Evolutionary conservation across 2,113 vertebrate genomes (phyloP).

Genomic region (Cyprinodon variegatus): DNA sequence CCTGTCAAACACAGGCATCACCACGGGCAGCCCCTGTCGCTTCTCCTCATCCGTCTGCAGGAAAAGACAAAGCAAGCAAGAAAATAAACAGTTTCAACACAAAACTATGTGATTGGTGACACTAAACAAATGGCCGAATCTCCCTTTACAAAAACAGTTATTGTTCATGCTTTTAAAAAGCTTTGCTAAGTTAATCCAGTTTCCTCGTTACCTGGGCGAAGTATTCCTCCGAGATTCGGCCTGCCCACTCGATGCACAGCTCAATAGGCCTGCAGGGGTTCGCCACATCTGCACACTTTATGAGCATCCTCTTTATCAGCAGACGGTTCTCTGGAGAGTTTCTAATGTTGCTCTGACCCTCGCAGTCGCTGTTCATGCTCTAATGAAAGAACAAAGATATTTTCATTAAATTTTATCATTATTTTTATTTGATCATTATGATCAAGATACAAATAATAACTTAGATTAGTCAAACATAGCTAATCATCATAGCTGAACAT

Average conservation of each 20-base stretch:
- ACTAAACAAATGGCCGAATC: not conserved
- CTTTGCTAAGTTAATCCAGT: not conserved
- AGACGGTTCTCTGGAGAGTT: conserved; percentile 93
- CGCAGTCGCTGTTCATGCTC: conserved; percentile 84
- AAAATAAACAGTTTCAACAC: not conserved
- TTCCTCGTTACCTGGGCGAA: conserved; percentile 87
- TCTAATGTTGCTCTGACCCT: conserved; percentile 81
- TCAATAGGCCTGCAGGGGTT: conserved; percentile 94
- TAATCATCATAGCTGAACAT: not conserved
- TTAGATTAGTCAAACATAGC: no score
- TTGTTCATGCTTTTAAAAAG: not conserved
- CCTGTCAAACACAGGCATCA: conserved; percentile 97
- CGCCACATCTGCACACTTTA: conserved; percentile 95
- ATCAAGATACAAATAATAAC: not conserved
- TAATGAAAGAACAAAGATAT: conserved; percentile 61
- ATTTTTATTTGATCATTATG: not conserved
- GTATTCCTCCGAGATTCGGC: conserved; percentile 96
- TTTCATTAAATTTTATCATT: no score
- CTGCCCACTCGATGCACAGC: conserved; percentile 95
- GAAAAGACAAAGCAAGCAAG: conserved; percentile 12
- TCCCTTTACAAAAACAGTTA: no score
- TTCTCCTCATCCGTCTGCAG: conserved; percentile 96
- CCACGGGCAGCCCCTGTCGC: conserved; percentile 91
- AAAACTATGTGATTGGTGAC: not conserved
- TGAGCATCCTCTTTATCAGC: conserved; percentile 96